Percentiles rank a stretch among this genome's conserved stretches.
phyloP scores from a whole-genome alignment of 2,113 vertebrate genomes.

The Mustela nigripes region DNA sequence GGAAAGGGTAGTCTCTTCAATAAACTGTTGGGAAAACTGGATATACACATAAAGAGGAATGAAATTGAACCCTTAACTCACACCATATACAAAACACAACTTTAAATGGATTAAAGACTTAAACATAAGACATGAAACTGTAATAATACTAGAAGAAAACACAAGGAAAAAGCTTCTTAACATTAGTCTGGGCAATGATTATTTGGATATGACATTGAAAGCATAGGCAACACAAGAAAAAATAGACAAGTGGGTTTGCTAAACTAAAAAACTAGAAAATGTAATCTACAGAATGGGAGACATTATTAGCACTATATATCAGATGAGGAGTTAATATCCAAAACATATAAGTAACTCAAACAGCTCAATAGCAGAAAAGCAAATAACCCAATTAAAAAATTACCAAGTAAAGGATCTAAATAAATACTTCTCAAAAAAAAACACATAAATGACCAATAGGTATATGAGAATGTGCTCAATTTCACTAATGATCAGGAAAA shows the following conservation, averaged over 20 bases:
- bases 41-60: neutral
- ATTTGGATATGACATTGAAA: neutral
- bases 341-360: slow-evolving; percentile 9
- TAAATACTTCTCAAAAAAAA: neutral
- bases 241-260: neutral
- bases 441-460: neutral
- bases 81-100: neutral
- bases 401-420: neutral
- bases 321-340: neutral
- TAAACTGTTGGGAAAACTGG: neutral
- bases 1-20: neutral
- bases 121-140: neutral
- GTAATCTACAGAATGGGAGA: neutral
- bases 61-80: neutral
- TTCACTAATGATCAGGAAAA: neutral
- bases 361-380: neutral
- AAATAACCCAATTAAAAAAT: neutral
- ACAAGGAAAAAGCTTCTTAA: neutral
- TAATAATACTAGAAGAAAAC: neutral
- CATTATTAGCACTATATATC: neutral
- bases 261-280: neutral
- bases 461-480: neutral
- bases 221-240: neutral
- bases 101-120: neutral
- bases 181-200: neutral